A percentile compares a stretch with the other conserved stretches of the same genome.
Conservation (phyloP, 2,113 vertebrate genomes). For the Bucco capensis region DNA sequence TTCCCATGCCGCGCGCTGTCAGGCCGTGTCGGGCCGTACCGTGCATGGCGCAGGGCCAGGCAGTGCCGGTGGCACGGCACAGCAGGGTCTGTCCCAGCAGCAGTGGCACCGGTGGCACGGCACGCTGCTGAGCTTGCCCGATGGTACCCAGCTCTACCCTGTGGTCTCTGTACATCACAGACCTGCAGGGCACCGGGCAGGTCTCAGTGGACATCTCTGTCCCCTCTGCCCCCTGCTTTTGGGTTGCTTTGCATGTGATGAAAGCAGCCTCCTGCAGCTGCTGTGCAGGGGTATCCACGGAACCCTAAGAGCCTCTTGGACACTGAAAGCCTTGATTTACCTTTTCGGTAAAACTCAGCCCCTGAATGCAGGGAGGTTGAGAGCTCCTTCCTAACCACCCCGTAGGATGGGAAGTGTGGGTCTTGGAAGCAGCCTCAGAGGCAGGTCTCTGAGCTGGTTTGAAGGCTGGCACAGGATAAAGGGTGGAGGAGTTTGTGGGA, state of each 20-base stretch:
- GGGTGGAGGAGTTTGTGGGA: slow-evolving; percentile 26
- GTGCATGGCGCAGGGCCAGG: neutral
- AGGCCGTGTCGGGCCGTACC: too few species aligned
- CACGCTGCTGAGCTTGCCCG: neutral
- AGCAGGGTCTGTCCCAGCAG: too few species aligned
- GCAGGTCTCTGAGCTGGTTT: slow-evolving; percentile 14
- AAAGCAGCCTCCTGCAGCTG: rapidly evolving
- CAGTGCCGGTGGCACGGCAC: neutral
- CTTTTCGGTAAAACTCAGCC: neutral
- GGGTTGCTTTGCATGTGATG: neutral
- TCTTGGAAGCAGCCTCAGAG: neutral
- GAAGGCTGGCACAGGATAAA: slow-evolving; percentile 40
- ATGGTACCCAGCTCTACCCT: neutral
- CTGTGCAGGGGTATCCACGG: rapidly evolving
- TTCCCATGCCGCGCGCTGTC: too few species aligned
- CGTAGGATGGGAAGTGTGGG: neutral
- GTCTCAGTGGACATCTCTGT: rapidly evolving
- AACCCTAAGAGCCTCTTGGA: rapidly evolving
- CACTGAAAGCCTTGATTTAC: rapidly evolving
- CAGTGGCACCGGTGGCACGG: neutral
- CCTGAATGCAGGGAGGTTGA: neutral
- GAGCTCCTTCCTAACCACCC: neutral
- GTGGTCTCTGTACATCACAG: rapidly evolving
- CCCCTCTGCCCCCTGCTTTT: rapidly evolving
- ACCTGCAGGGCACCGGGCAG: neutral